phyloP scores from a whole-genome alignment of 2,113 vertebrate species.

The Kobus ellipsiprymnus region DNA sequence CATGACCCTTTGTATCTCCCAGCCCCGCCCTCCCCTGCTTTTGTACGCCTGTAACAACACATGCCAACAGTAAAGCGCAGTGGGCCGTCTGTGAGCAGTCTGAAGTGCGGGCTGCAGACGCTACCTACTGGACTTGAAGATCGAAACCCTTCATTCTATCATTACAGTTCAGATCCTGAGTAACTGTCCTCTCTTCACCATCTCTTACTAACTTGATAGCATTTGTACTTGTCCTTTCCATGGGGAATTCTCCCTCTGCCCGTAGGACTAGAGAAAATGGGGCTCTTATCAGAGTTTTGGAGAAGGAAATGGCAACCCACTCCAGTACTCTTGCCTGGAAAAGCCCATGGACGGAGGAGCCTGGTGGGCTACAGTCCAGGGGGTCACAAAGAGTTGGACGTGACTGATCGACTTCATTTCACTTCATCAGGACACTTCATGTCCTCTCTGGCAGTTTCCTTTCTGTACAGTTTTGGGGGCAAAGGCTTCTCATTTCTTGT shows the following conservation, averaged over 20 bases:
- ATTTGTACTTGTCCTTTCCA: background rate
- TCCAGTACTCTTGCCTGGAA: background rate
- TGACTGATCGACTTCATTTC: background rate
- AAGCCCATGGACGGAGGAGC: background rate
- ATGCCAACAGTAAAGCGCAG: background rate
- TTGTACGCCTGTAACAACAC: background rate
- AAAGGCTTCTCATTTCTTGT: background rate
- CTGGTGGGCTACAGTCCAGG: background rate
- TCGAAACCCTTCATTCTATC: background rate
- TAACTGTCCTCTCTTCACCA: background rate
- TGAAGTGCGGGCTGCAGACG: background rate
- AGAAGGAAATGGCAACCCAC: rapidly evolving
- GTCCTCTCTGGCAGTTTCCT: background rate
- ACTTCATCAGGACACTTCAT: background rate
- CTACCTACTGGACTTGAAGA: background rate
- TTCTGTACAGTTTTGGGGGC: background rate
- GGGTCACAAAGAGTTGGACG: background rate
- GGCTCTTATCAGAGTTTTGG: background rate
- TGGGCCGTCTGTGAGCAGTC: background rate
- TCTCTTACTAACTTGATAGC: background rate
- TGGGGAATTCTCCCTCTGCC: conserved; percentile 5
- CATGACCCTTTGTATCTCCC: background rate
- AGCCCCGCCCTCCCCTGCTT: background rate
- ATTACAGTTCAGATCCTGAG: background rate
- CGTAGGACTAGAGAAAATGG: background rate